phyloP scores from a whole-genome alignment of 2,888 invertebrate species.

The Orthosia cruda region DNA sequence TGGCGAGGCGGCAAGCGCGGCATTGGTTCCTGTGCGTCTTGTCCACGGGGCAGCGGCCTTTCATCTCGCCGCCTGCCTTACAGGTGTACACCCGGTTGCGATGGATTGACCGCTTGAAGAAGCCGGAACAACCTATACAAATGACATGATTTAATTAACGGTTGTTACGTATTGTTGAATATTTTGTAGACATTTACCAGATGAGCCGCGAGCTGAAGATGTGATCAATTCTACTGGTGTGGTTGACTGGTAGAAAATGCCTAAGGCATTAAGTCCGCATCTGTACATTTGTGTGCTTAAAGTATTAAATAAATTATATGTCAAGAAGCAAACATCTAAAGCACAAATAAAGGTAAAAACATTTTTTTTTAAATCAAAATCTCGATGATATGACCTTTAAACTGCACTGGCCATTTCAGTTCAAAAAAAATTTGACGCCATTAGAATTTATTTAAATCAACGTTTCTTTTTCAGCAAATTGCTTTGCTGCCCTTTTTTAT shows the following conservation, averaged over 20 bases:
- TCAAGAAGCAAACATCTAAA: too few species aligned
- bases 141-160: not conserved
- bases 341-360: too few species aligned
- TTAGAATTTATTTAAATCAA: not conserved
- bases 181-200: too few species aligned
- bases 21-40: constrained; percentile 99
- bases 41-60: constrained; percentile 98
- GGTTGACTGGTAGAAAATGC: too few species aligned
- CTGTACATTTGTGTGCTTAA: too few species aligned
- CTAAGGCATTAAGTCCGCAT: too few species aligned
- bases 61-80: constrained; percentile 98
- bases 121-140: constrained; percentile 96
- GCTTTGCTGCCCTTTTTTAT: not conserved
- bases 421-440: not conserved
- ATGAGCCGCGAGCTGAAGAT: not conserved
- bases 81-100: constrained; percentile 99
- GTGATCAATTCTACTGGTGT: too few species aligned
- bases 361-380: not conserved
- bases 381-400: not conserved
- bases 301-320: too few species aligned
- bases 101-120: constrained; percentile 99
- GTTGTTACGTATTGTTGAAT: not conserved
- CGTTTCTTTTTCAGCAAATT: not conserved
- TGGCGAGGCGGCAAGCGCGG: constrained; percentile 98
- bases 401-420: not conserved